phyloP scores from a whole-genome alignment of 2,888 invertebrate species.

The Pyrocoelia pectoralis region DNA sequence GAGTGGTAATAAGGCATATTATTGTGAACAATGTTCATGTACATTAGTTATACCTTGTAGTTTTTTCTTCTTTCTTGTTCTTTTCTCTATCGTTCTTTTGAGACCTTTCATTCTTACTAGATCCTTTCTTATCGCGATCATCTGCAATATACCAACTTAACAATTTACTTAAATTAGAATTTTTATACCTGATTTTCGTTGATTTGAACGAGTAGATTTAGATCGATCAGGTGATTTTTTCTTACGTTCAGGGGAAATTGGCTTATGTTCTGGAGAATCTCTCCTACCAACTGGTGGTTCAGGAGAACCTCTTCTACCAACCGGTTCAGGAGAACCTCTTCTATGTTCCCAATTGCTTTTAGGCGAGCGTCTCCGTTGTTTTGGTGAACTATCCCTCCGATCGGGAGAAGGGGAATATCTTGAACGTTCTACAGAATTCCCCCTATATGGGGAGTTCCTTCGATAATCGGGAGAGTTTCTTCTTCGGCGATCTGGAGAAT shows the following conservation, averaged over 20 bases:
- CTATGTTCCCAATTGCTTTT: too few relatives aligned
- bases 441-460: conserved; percentile 18
- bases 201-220: conserved; percentile 11
- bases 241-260: conserved; percentile 33
- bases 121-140: conserved; percentile 21
- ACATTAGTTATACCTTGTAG: conserved; percentile 24
- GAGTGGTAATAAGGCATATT: too few relatives aligned
- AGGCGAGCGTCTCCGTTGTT: too few relatives aligned
- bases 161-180: not conserved
- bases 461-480: conserved; percentile 28
- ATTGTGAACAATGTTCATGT: too few relatives aligned
- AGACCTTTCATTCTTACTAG: conserved; percentile 19
- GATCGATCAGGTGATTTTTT: conserved; percentile 30
- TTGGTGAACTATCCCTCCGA: too few relatives aligned
- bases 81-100: conserved; percentile 28
- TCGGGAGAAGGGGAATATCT: conserved; percentile 32
- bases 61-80: conserved; percentile 21
- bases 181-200: conserved; percentile 30
- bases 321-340: too few relatives aligned
- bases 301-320: conserved; percentile 26
- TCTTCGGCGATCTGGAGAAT: conserved; percentile 27
- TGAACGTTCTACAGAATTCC: conserved; percentile 28
- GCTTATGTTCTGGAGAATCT: conserved; percentile 29
- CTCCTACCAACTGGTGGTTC: conserved; percentile 16
- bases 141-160: conserved; percentile 13